Base-by-base conservation (phyloP, 2,113 vertebrate species). In the rabbit (Oryctolagus cuniculus) region DNA sequence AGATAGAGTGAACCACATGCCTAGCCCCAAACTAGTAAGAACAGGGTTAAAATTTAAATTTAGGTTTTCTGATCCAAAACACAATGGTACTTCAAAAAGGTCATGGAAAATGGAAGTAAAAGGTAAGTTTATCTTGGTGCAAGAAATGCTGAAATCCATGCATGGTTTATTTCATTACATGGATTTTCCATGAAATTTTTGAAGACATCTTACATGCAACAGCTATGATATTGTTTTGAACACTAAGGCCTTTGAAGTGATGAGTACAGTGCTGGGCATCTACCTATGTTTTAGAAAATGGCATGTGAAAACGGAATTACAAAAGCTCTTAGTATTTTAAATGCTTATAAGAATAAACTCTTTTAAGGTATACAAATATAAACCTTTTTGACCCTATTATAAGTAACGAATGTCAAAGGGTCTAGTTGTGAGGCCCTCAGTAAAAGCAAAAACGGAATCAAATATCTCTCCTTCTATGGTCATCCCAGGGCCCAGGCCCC, bases 401-500 rank as follows among this genome's bases (percentile, higher is more conserved):
- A 79, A 87, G 81, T 53, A 77, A 27, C 36, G 36, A 70, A 78
- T 22, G 5, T 86, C 15, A 61, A 44, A 53, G 49, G 58, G 11
- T 36, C 31, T 87, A 49, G 53, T 25, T 36, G 19, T 29, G 53
- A 84, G 27, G 22, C 16, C 36, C 17, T 90, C 51, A 51, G 3
- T 94, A 31, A 93, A 93, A 63, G 67, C 3, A 5, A 64, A 44
- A 25, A 16, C 34, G 49, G 19, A 77, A 36, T 70, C 58, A 34
- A 36, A 8, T 29, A 1, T 79, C 31, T 81, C 49, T 86, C 29
- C 49, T 73, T 8, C 10, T 1, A 15, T 9, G 6, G 34, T 78
- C 8, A 24, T 0, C 25, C 22, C 5, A 2, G 13, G 16, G 2
- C 25, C 38, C 19, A 55, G 19, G 1, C 13, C 29, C 2, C 1